Percentiles rank a stretch among this genome's conserved stretches.
Conservation (phyloP, 1,140 invertebrate species). For the Drosophila nigrodunni region DNA sequence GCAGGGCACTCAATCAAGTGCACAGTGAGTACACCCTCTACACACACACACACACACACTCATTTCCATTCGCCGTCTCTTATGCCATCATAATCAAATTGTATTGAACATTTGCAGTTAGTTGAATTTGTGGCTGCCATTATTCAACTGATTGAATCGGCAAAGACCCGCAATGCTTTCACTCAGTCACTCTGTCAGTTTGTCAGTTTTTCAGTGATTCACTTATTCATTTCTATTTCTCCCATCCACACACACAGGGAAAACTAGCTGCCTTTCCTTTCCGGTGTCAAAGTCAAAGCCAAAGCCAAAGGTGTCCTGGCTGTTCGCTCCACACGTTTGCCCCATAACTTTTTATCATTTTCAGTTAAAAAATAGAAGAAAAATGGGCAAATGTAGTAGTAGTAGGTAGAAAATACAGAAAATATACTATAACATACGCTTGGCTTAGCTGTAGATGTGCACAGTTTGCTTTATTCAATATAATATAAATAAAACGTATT, state of each 20-base stretch:
- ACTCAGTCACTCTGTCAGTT: constrained; percentile 56
- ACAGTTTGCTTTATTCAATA: constrained; percentile 57
- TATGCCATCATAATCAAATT: constrained; percentile 73
- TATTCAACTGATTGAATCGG: constrained; percentile 78
- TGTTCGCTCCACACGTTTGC: constrained; percentile 37
- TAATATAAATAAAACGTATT: constrained; percentile 74
- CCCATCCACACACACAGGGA: constrained; percentile 20
- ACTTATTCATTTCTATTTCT: constrained; percentile 40
- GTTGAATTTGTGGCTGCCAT: constrained; percentile 70
- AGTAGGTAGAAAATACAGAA: no score
- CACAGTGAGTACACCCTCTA: constrained; percentile 42
- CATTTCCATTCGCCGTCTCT: neutral
- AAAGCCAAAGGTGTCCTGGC: constrained; percentile 42
- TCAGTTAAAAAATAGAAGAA: constrained; percentile 22
- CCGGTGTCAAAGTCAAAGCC: constrained; percentile 36
- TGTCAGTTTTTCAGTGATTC: constrained; percentile 57
- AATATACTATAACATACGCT: constrained; percentile 20
- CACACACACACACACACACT: constrained; percentile 9
- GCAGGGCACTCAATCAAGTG: constrained; percentile 80
- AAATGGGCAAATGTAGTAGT: neutral
- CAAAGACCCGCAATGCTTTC: constrained; percentile 53
- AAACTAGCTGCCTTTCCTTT: neutral
- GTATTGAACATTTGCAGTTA: constrained; percentile 81
- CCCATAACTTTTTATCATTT: constrained; percentile 73
- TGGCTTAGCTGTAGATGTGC: constrained; percentile 6